phyloP scores from a whole-genome alignment of 1,140 invertebrate genomes.

The Drosophila oshimai region DNA sequence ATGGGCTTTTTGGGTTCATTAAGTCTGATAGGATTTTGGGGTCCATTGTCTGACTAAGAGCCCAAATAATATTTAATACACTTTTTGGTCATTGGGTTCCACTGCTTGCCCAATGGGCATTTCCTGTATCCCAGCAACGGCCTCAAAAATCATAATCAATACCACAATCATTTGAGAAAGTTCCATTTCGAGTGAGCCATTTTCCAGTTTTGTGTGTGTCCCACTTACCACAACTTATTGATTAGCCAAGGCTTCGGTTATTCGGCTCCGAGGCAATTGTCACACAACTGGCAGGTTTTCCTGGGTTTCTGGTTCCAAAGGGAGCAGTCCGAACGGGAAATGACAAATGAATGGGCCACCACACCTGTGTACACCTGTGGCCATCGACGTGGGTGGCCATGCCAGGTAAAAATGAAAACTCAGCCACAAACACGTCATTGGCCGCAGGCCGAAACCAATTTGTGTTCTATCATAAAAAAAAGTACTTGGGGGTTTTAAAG shows the following conservation, averaged over 20 bases:
- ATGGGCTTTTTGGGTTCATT: slow-evolving; percentile 48
- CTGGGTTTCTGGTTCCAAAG: slow-evolving; percentile 9
- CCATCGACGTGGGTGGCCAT: no score
- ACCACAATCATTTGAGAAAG: slow-evolving; percentile 1
- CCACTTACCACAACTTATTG: slow-evolving; percentile 6
- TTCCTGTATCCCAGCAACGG: not conserved
- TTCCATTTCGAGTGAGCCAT: slow-evolving; percentile 17
- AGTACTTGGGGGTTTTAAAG: no score
- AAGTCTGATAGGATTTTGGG: slow-evolving; percentile 10
- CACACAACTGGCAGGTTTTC: slow-evolving; percentile 8
- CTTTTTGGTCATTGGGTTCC: slow-evolving; percentile 12
- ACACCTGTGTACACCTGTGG: slow-evolving; percentile 34
- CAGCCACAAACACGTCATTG: slow-evolving; percentile 14
- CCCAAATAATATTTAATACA: slow-evolving; percentile 54
- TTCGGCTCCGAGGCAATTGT: not conserved
- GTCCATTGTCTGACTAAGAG: slow-evolving; percentile 17
- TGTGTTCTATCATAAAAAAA: not conserved
- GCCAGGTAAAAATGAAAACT: slow-evolving; percentile 2
- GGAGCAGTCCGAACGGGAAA: slow-evolving; percentile 4
- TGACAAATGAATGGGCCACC: slow-evolving; percentile 22
- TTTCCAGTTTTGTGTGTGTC: not conserved
- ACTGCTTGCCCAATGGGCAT: slow-evolving; percentile 28
- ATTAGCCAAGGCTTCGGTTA: slow-evolving; percentile 35
- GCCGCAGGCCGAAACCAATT: slow-evolving; percentile 6
- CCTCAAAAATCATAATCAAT: slow-evolving; percentile 15